Evolutionary conservation across 2,113 vertebrate genomes (phyloP).

Genomic region (Oncorhynchus clarkii): DNA sequence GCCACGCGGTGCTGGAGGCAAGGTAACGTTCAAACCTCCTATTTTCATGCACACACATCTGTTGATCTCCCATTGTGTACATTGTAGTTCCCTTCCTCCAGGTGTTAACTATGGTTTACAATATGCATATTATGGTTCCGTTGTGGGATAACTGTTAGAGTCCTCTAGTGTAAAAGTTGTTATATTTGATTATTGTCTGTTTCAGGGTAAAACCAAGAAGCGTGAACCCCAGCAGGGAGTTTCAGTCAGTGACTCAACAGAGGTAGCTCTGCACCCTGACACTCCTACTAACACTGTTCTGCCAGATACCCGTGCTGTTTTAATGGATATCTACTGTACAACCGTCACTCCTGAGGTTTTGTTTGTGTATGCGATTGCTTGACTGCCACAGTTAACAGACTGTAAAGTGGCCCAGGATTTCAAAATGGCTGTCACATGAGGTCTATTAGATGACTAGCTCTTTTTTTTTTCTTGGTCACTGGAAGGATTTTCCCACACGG

Average conservation of each 20-base stretch:
- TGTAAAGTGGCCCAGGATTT: constrained; percentile 6
- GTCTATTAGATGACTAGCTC: no score
- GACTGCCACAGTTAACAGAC: not conserved
- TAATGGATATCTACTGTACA: not conserved
- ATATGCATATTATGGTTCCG: no score
- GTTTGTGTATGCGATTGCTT: not conserved
- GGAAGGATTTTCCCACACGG: no score
- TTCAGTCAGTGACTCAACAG: constrained; percentile 15
- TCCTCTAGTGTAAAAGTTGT: no score
- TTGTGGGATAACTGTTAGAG: no score
- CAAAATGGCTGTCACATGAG: not conserved
- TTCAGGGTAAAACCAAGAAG: constrained; percentile 48
- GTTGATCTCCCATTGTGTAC: not conserved
- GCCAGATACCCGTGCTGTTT: not conserved
- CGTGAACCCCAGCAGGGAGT: constrained; percentile 11
- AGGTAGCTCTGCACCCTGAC: constrained; percentile 43
- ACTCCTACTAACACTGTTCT: not conserved
- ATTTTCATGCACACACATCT: not conserved
- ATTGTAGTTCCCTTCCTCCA: not conserved
- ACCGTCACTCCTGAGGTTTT: not conserved
- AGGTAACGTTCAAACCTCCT: constrained; percentile 32
- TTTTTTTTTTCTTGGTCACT: no score
- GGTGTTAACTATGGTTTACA: not conserved
- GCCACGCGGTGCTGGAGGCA: not conserved
- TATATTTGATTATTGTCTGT: constrained; percentile 16